These are phyloP conservation scores for Deilephila elpenor DNA, from an alignment of 2,888 invertebrate species.

Conservation along the genomic window DNA sequence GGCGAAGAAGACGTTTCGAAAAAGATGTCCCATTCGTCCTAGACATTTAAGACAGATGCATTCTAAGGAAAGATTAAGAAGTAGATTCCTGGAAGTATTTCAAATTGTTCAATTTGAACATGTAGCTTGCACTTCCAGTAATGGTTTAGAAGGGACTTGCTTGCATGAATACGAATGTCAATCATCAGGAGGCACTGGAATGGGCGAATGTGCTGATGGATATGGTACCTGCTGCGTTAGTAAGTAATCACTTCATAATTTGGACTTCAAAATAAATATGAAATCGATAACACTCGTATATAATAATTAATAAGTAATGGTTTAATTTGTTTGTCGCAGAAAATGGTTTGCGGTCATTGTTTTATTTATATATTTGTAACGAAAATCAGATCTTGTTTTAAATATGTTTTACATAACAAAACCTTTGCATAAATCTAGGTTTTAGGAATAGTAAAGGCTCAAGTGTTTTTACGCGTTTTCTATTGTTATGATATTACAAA, in stretches of 20 bases:
- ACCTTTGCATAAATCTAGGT: too few species aligned
- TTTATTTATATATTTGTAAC: too few species aligned
- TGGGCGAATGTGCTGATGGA: conserved; percentile 89
- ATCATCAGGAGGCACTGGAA: conserved; percentile 84
- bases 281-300: background rate
- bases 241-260: conserved; percentile 74
- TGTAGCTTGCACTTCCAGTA: conserved; percentile 83
- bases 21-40: conserved; percentile 13
- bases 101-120: conserved; percentile 89
- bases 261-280: background rate
- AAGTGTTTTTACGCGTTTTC: too few species aligned
- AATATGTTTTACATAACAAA: too few species aligned
- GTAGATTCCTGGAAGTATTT: conserved; percentile 87
- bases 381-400: too few species aligned
- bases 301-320: too few species aligned
- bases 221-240: conserved; percentile 91
- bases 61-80: conserved; percentile 40
- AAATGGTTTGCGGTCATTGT: too few species aligned
- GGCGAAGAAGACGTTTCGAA: background rate
- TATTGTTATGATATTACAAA: too few species aligned
- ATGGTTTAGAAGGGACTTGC: conserved; percentile 88
- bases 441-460: too few species aligned
- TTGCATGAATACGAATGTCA: conserved; percentile 88
- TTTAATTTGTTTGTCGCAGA: too few species aligned
- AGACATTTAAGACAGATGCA: background rate